Base-by-base conservation (phyloP, 2,888 invertebrate species). In the Coelogynopora nodosa region DNA sequence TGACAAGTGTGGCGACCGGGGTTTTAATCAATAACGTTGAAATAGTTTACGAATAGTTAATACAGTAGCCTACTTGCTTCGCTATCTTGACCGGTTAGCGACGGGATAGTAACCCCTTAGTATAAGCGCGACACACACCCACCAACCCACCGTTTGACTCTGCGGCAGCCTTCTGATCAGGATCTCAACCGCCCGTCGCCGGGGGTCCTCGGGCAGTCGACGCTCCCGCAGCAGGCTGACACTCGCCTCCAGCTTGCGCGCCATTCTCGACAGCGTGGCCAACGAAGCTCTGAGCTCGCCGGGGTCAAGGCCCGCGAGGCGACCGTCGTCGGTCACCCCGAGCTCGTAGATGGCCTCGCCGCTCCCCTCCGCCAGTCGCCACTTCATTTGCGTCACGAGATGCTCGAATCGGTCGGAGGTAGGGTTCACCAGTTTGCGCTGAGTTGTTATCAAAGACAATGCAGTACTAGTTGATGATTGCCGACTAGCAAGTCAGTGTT, bases 301-400 rank as follows among this genome's bases (percentile, higher is more conserved):
- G 86, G 94, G 94, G 0, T 94, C 94, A 1, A 98, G 93, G 0
- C 98, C 98, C 10, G 95, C 94, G 89, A 98, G 93, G 85, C 95
- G 94, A 0, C 97, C 97, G 89, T 90, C 91, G 88, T 92, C 92
- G 86, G 91, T 91, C 28, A 92, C 92, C 5, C 98, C 98, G 84
- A 98, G 95, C 92, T 98, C 97, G 93, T 99, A 99, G 88, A 99
- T 96, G 0, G 98, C 98, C 92, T 97, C 96, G 0, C 98, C 99
- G 89, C 97, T 96, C 30, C 99, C 97, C 92, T 97, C 97, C 0
- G 96, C 94, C 10, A 99, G 93, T 0, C 99, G 94, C 98, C 98
- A 99, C 93, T 99, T 99, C 94, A 99, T 94, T 94, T 99, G 99
- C 0, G 98, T 99, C 27, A 98, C 97, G 31, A 99, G 93, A 92